A percentile compares a stretch with the other conserved stretches of the same genome.
Evolutionary conservation across 2,113 vertebrate species (phyloP).

Genomic region (Cyanistes caeruleus): DNA sequence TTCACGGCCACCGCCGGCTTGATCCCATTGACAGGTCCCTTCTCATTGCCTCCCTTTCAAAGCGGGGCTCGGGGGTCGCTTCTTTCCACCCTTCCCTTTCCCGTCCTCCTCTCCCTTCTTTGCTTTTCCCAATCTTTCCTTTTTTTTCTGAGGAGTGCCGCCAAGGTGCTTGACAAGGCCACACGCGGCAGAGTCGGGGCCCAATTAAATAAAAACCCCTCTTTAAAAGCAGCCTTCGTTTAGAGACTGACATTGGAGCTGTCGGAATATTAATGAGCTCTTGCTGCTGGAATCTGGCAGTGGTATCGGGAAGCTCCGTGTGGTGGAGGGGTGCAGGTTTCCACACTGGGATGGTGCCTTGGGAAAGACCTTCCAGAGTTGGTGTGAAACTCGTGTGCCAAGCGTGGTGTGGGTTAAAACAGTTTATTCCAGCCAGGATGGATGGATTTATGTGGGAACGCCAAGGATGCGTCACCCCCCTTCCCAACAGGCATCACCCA

Average conservation of each 20-base stretch:
- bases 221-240: constrained; percentile 3
- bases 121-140: neutral
- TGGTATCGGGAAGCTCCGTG: rapidly evolving
- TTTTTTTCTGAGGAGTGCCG: neutral
- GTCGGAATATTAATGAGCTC: constrained; percentile 63
- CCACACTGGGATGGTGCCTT: neutral
- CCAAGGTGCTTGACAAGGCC: constrained; percentile 42
- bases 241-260: neutral
- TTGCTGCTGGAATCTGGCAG: neutral
- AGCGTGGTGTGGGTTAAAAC: neutral
- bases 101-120: neutral
- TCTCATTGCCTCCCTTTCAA: constrained; percentile 23
- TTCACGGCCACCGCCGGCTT: constrained; percentile 12
- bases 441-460: neutral
- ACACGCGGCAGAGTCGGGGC: neutral
- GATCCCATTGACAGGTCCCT: constrained; percentile 54
- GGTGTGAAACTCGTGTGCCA: neutral
- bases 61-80: neutral
- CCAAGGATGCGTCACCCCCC: rapidly evolving
- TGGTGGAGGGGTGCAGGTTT: neutral
- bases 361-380: neutral
- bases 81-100: neutral
- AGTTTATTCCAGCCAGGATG: neutral
- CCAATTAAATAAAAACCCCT: constrained; percentile 54
- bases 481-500: neutral